Evolutionary conservation across 2,888 invertebrate species (phyloP).

Genomic region (Drosophila pegasa): DNA sequence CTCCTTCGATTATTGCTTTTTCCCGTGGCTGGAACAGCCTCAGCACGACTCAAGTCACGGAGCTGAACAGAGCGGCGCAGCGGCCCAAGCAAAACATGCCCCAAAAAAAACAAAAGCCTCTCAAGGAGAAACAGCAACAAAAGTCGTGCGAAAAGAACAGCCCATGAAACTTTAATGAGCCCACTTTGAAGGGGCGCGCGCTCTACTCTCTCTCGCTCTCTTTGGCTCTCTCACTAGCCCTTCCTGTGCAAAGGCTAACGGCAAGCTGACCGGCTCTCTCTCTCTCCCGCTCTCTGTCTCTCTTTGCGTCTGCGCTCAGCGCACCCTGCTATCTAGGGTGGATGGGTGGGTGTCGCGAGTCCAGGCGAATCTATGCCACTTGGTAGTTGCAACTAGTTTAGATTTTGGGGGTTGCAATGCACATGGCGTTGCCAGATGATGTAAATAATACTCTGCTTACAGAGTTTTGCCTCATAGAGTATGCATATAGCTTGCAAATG

Average conservation of each 20-base stretch:
- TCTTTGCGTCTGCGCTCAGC: slow-evolving; percentile 43
- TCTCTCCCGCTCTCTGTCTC: not conserved
- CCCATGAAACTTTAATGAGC: slow-evolving; percentile 51
- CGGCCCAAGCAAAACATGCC: slow-evolving; percentile 44
- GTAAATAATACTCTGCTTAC: not conserved
- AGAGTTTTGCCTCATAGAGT: not conserved
- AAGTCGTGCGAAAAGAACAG: slow-evolving; percentile 40
- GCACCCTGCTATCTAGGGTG: not conserved
- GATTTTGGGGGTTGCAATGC: slow-evolving; percentile 31
- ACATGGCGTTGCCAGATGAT: slow-evolving; percentile 47
- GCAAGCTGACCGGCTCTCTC: slow-evolving; percentile 11
- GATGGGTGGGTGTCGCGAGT: slow-evolving; percentile 2
- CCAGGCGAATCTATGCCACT: slow-evolving; percentile 45
- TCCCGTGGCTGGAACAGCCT: slow-evolving; percentile 35
- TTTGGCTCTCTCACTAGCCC: slow-evolving; percentile 6
- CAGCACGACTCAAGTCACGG: slow-evolving; percentile 46
- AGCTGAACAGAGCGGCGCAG: slow-evolving; percentile 35
- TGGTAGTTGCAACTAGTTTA: slow-evolving; percentile 31
- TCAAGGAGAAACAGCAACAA: not conserved
- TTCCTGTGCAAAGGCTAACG: slow-evolving; percentile 18
- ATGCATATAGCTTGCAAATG: not conserved
- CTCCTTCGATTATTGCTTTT: not conserved
- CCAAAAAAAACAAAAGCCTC: slow-evolving; percentile 26
- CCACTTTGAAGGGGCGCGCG: slow-evolving; percentile 26
- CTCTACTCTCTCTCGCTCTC: slow-evolving; percentile 14